Conservation (phyloP, 2,113 vertebrate genomes). For the Mormyrus iriodes region DNA sequence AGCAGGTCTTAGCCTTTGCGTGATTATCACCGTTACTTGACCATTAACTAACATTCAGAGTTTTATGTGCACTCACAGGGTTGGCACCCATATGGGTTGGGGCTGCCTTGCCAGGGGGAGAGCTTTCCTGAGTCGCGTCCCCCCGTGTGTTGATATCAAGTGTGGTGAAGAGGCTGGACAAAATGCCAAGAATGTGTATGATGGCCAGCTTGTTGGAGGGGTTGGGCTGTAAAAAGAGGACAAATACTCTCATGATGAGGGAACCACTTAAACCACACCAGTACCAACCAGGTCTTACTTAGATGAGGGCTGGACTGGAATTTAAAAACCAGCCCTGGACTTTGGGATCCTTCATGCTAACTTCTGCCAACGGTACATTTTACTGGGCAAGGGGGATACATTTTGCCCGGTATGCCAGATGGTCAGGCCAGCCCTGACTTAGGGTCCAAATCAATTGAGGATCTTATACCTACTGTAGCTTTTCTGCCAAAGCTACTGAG, state of each 20-base stretch:
- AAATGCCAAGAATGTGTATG: constrained; percentile 85
- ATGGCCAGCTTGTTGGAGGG: constrained; percentile 79
- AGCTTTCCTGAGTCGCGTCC: constrained; percentile 73
- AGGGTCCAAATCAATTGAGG: not conserved
- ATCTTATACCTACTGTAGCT: not conserved
- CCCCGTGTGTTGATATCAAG: constrained; percentile 78
- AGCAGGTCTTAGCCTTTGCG: not conserved
- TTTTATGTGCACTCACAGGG: constrained; percentile 67
- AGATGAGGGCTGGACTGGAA: not conserved
- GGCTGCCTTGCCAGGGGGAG: constrained; percentile 57
- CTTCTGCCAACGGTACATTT: not conserved
- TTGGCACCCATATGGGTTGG: constrained; percentile 68
- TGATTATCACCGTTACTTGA: not conserved
- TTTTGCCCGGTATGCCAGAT: not conserved
- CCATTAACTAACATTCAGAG: not conserved
- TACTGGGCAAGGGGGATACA: not conserved
- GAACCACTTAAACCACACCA: not conserved
- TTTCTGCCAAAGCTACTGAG: not conserved
- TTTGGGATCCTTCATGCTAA: not conserved
- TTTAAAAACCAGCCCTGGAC: not conserved
- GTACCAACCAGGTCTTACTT: not conserved
- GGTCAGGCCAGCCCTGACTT: not conserved
- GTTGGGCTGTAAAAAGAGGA: constrained; percentile 66
- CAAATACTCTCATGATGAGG: not conserved
- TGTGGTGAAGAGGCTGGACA: constrained; percentile 90